phyloP scores from a whole-genome alignment of 2,888 invertebrate species.

The Xylota segnis region DNA sequence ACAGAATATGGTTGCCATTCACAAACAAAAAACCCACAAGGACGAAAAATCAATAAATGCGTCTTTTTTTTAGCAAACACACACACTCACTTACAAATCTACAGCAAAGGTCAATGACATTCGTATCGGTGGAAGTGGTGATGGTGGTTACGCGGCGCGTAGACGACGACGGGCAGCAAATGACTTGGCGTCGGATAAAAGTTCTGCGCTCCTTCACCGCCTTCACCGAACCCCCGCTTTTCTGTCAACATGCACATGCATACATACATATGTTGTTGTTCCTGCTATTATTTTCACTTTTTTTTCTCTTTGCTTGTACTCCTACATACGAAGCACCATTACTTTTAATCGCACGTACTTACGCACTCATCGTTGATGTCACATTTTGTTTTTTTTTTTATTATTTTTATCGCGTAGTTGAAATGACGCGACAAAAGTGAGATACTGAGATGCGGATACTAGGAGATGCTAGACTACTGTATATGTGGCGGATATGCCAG shows the following conservation, averaged over 20 bases:
- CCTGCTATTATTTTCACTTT: constrained; percentile 26
- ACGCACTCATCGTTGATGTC: constrained; percentile 47
- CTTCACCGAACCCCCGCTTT: neutral
- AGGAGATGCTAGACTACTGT: neutral
- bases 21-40: neutral
- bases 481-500: neutral
- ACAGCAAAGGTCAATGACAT: constrained; percentile 30
- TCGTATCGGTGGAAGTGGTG: neutral
- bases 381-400: constrained; percentile 29
- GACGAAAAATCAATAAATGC: constrained; percentile 28
- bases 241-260: neutral
- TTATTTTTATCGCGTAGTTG: constrained; percentile 39
- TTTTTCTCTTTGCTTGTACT: neutral
- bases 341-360: constrained; percentile 50
- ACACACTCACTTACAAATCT: neutral
- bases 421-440: constrained; percentile 42
- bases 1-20: constrained; percentile 7
- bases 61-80: constrained; percentile 1
- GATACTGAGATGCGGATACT: constrained; percentile 8
- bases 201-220: neutral
- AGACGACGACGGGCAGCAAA: constrained; percentile 25
- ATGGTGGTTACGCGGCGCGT: neutral
- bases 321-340: neutral
- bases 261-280: neutral
- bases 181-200: constrained; percentile 32